These are phyloP conservation scores for Saxicola maurus DNA, from an alignment of 2,797 vertebrate genomes.

Conservation along the genomic window DNA sequence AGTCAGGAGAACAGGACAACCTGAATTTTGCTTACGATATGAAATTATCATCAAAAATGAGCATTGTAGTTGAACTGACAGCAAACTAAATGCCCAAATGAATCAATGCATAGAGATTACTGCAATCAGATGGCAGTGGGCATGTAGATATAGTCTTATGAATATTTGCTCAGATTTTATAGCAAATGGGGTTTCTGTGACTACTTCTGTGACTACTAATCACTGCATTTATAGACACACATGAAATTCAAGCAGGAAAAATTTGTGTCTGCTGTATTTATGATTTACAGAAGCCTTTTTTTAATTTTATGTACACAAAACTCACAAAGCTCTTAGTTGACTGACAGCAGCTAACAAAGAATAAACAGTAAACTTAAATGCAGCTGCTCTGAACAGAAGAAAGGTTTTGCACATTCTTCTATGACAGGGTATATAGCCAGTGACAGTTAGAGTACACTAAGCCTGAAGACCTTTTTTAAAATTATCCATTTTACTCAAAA, in stretches of 20 bases:
- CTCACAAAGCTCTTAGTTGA: not conserved
- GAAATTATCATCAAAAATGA: not conserved
- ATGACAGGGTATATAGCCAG: not conserved
- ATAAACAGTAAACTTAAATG: not conserved
- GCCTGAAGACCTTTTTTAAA: not conserved
- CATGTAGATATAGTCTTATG: accelerated
- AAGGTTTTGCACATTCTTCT: not conserved
- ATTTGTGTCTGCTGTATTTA: not conserved
- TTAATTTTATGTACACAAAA: not conserved
- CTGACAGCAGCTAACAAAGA: not conserved
- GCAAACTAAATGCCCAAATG: not conserved
- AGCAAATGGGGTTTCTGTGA: not conserved
- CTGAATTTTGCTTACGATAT: not conserved
- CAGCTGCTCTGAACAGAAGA: not conserved
- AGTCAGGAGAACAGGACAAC: not conserved
- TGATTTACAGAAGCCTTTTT: not conserved
- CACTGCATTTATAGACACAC: not conserved
- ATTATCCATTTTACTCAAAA: constrained; percentile 30
- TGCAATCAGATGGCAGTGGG: not conserved
- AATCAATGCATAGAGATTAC: not conserved
- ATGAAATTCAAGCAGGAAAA: not conserved
- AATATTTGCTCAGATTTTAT: not conserved
- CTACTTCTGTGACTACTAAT: not conserved
- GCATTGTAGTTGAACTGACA: not conserved
- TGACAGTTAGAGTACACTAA: not conserved